A percentile compares a stretch with the other conserved stretches of the same genome.
These are phyloP conservation scores for Coreoperca whiteheadi DNA, from an alignment of 2,113 vertebrate species.

Conservation along the genomic window DNA sequence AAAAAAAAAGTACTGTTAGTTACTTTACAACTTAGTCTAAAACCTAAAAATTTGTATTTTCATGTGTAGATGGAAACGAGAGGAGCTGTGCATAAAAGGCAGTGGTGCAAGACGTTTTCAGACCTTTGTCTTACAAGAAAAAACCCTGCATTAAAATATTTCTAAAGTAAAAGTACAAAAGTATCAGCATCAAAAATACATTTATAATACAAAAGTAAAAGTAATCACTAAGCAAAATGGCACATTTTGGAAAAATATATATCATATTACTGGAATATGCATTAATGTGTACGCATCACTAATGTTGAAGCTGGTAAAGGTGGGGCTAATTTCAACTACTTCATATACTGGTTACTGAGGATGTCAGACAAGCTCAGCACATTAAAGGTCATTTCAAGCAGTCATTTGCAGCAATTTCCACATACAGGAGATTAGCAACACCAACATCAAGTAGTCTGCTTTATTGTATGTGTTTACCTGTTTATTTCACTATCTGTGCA, in stretches of 20 bases:
- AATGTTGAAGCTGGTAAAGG: too few relatives aligned
- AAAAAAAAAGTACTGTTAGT: too few relatives aligned
- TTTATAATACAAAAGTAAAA: background rate
- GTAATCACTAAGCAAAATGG: background rate
- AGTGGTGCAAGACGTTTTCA: background rate
- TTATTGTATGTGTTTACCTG: background rate
- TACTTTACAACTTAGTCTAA: background rate
- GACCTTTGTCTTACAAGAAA: background rate
- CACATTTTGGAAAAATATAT: background rate
- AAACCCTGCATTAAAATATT: too few relatives aligned
- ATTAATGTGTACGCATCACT: background rate
- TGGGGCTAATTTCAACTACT: too few relatives aligned
- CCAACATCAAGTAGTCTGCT: background rate
- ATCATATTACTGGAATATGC: background rate
- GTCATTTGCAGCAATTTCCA: background rate
- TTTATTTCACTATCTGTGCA: background rate
- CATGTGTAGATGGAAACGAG: background rate
- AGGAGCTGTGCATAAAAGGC: background rate
- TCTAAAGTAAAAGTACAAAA: background rate
- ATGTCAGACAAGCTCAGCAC: background rate
- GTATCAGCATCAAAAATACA: too few relatives aligned
- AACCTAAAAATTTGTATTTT: background rate
- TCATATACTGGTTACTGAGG: background rate
- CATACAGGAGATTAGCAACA: background rate
- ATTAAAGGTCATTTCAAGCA: background rate